Evolutionary conservation across 1,140 invertebrate genomes (phyloP).

Genomic region (Atta texana): DNA sequence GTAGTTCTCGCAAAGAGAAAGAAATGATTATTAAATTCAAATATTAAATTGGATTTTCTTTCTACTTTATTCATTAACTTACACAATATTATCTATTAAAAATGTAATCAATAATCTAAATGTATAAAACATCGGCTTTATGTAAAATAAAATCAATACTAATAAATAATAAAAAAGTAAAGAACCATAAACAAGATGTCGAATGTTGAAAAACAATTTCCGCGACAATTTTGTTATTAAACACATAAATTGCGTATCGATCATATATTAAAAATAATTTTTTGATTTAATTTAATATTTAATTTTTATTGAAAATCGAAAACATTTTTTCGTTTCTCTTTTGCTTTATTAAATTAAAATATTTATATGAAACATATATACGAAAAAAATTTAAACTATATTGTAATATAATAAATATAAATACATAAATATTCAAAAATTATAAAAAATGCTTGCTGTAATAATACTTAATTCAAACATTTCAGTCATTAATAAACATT

Average conservation of each 20-base stretch:
- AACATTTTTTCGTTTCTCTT: neutral
- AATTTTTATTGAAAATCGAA: neutral
- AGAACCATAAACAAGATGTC: neutral
- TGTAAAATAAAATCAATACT: neutral
- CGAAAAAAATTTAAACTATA: neutral
- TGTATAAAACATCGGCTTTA: constrained; percentile 19
- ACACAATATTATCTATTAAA: neutral
- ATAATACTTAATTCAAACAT: neutral
- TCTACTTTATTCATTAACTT: neutral
- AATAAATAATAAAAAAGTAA: constrained; percentile 17
- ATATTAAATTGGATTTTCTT: neutral
- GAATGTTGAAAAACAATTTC: neutral
- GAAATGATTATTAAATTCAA: neutral
- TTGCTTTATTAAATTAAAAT: neutral
- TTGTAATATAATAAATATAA: too few relatives aligned
- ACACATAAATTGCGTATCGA: neutral
- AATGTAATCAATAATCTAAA: constrained; percentile 11
- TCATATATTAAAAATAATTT: neutral
- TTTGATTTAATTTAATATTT: neutral
- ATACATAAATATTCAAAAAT: constrained; percentile 9
- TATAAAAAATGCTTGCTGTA: neutral
- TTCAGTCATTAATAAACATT: too few relatives aligned
- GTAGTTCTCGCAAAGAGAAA: neutral
- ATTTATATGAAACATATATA: neutral
- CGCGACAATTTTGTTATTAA: constrained; percentile 10